Percentiles rank a stretch among this genome's conserved stretches.
phyloP scores from a whole-genome alignment of 1,140 invertebrate species.

The Samia ricini region DNA sequence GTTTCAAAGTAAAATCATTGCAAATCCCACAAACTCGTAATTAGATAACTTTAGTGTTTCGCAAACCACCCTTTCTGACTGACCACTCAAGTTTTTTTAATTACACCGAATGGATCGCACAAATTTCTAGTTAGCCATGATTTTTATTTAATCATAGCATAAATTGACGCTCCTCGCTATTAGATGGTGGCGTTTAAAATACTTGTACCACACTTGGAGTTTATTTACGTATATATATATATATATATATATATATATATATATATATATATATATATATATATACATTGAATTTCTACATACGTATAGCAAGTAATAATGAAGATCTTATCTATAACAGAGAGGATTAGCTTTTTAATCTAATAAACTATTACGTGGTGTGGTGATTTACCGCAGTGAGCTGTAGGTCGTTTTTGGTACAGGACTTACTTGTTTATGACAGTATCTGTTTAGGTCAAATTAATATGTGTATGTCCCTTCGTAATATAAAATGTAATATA shows the following conservation, averaged over 20 bases:
- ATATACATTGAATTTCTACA: too few species aligned
- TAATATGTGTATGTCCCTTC: too few species aligned
- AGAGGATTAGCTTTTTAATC: too few species aligned
- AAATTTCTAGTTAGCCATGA: not conserved
- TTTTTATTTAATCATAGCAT: not conserved
- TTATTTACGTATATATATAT: not conserved
- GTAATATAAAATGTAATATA: too few species aligned
- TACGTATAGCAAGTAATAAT: too few species aligned
- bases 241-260: not conserved
- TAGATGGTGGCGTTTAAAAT: not conserved
- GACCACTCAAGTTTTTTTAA: slow-evolving; percentile 15
- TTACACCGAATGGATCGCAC: not conserved
- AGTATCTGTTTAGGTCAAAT: too few species aligned
- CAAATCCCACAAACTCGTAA: slow-evolving; percentile 11
- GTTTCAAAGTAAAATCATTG: not conserved
- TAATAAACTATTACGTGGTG: too few species aligned
- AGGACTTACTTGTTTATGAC: too few species aligned
- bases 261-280: too few species aligned
- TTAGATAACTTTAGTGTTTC: slow-evolving; percentile 18
- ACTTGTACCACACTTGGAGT: not conserved
- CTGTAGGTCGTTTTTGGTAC: too few species aligned
- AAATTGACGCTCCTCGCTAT: not conserved
- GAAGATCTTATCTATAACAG: too few species aligned
- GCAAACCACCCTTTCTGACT: slow-evolving; percentile 2
- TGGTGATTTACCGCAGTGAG: too few species aligned